A percentile compares a stretch with the other conserved stretches of the same genome.
These are phyloP conservation scores for Balearica regulorum DNA, from an alignment of 2,797 vertebrate genomes.

Conservation along the genomic window DNA sequence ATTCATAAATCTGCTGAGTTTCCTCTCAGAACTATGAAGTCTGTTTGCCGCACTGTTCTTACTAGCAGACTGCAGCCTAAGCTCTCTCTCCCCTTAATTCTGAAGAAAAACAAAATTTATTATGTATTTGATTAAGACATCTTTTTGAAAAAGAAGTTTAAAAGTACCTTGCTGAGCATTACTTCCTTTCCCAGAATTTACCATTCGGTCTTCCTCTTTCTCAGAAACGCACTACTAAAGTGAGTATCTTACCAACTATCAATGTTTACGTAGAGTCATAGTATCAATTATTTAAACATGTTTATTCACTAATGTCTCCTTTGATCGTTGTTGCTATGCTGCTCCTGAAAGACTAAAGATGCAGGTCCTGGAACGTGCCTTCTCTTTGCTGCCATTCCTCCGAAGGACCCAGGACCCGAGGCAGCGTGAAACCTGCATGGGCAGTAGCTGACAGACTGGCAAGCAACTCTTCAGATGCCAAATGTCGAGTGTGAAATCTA, in stretches of 20 bases:
- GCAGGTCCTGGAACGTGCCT: not conserved
- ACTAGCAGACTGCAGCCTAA: not conserved
- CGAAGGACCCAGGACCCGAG: not conserved
- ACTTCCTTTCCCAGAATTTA: constrained; percentile 21
- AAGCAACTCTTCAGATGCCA: not conserved
- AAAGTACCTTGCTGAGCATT: not conserved
- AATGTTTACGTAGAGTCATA: not conserved
- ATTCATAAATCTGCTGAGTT: constrained; percentile 35
- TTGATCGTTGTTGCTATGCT: not conserved
- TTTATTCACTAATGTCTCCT: not conserved
- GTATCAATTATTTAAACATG: not conserved
- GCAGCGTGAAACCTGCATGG: not conserved
- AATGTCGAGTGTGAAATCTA: not conserved
- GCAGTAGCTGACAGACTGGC: not conserved
- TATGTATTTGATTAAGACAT: not conserved
- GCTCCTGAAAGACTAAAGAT: not conserved
- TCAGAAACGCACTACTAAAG: not conserved
- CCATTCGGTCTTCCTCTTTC: not conserved
- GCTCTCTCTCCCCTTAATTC: not conserved
- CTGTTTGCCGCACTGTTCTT: not conserved
- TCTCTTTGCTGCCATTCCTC: not conserved
- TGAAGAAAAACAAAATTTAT: not conserved
- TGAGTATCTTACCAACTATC: not conserved
- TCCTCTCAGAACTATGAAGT: not conserved
- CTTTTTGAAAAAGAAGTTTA: not conserved